These are phyloP conservation scores for Spinus olivaceus DNA, from an alignment of 2,797 vertebrate species.

Conservation along the genomic window DNA sequence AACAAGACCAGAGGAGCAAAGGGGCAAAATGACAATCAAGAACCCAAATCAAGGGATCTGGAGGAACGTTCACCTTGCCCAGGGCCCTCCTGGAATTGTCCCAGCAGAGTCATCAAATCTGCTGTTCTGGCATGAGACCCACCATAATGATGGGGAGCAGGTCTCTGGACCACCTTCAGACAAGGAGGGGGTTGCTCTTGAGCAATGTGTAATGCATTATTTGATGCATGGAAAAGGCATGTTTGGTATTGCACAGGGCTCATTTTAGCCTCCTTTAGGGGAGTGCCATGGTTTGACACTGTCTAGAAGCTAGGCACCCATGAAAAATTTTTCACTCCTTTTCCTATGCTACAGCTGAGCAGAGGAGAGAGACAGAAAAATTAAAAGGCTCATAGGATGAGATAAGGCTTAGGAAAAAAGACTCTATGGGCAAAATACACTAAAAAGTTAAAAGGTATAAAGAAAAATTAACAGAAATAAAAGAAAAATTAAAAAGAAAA, in stretches of 20 bases:
- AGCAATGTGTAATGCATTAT: neutral
- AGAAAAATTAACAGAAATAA: neutral
- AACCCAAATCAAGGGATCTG: neutral
- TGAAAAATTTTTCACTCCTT: neutral
- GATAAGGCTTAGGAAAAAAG: neutral
- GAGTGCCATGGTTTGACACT: accelerated
- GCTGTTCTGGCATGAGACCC: neutral
- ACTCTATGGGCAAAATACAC: neutral
- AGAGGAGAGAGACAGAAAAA: neutral
- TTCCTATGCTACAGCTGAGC: neutral
- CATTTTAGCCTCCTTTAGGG: neutral
- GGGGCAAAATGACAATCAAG: neutral
- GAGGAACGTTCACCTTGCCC: neutral
- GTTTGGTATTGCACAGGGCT: neutral
- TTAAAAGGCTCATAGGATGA: neutral
- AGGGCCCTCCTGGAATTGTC: neutral
- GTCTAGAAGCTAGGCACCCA: neutral
- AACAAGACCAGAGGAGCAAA: neutral
- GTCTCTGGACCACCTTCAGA: neutral
- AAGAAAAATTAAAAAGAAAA: no score
- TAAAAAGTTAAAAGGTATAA: neutral
- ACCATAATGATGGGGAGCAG: neutral
- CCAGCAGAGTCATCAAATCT: neutral
- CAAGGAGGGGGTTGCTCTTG: accelerated
- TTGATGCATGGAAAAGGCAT: neutral